Evolutionary conservation across 2,888 invertebrate species (phyloP).

Genomic region (Sarcophaga subvicina): DNA sequence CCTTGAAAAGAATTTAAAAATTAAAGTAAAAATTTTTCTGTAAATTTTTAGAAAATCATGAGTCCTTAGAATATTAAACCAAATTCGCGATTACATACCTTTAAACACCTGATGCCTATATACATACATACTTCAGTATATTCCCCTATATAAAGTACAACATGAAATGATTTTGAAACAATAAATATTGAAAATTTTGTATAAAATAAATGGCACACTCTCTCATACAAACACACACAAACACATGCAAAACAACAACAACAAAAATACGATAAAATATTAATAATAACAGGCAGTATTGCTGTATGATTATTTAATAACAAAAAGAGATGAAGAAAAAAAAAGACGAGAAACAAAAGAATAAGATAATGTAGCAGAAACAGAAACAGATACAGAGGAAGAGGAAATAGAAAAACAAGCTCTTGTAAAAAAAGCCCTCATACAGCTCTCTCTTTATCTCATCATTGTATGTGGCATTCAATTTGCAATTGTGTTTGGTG

Average conservation of each 20-base stretch:
- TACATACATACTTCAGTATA: background rate
- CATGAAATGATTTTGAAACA: constrained; percentile 23
- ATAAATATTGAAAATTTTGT: constrained; percentile 41
- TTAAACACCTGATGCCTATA: background rate
- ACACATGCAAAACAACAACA: background rate
- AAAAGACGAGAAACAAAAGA: constrained; percentile 33
- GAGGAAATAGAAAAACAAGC: too few species aligned
- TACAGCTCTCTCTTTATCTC: too few species aligned
- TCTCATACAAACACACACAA: background rate
- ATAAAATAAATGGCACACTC: constrained; percentile 39
- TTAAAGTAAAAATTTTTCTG: too few species aligned
- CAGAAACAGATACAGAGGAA: too few species aligned
- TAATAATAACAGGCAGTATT: constrained; percentile 5
- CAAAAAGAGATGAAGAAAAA: constrained; percentile 27
- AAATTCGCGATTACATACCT: background rate
- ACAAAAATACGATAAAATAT: background rate
- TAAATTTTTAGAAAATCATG: too few species aligned
- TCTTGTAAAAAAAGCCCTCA: too few species aligned
- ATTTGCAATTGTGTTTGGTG: too few species aligned
- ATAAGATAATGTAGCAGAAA: background rate
- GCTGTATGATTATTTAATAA: constrained; percentile 29
- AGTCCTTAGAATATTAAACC: too few species aligned
- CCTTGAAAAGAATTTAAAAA: too few species aligned
- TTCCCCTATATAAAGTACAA: background rate
- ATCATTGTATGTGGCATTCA: too few species aligned